Conservation (phyloP, 2,113 vertebrate species). For the Eulemur rufifrons region DNA sequence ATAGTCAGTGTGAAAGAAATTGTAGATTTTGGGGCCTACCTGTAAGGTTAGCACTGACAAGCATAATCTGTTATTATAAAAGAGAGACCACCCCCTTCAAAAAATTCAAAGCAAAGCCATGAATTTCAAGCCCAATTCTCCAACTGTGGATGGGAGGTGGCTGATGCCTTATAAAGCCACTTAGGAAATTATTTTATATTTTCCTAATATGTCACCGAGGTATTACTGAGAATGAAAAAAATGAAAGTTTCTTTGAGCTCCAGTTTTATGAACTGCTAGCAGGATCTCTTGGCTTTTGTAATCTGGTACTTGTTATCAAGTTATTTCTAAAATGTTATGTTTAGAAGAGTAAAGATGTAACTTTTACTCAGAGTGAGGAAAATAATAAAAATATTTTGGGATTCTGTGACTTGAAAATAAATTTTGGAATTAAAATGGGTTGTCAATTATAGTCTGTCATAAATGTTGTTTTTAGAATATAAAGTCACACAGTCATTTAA, state of each 20-base stretch:
- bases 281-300: slow-evolving; percentile 32
- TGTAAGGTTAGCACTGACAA: not conserved
- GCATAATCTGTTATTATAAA: not conserved
- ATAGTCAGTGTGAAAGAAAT: not conserved
- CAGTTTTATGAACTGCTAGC: slow-evolving; percentile 40
- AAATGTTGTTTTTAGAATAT: slow-evolving; percentile 51
- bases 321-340: slow-evolving; percentile 23
- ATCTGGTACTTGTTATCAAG: not conserved
- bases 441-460: slow-evolving; percentile 11
- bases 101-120: not conserved
- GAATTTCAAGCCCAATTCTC: slow-evolving; percentile 24
- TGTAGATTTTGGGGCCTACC: not conserved
- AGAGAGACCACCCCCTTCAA: not conserved
- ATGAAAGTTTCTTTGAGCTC: slow-evolving; percentile 14
- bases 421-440: not conserved
- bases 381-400: slow-evolving; percentile 10
- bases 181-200: slow-evolving; percentile 4
- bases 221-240: slow-evolving; percentile 23
- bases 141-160: not conserved
- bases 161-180: not conserved
- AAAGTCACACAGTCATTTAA: slow-evolving; percentile 51
- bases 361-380: slow-evolving; percentile 30
- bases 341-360: slow-evolving; percentile 9
- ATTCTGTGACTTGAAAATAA: slow-evolving; percentile 46
- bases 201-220: not conserved